Percentiles rank a stretch among this genome's conserved stretches.
These are phyloP conservation scores for Lasioglossum marginatum DNA, from an alignment of 2,888 invertebrate genomes.

Conservation along the genomic window DNA sequence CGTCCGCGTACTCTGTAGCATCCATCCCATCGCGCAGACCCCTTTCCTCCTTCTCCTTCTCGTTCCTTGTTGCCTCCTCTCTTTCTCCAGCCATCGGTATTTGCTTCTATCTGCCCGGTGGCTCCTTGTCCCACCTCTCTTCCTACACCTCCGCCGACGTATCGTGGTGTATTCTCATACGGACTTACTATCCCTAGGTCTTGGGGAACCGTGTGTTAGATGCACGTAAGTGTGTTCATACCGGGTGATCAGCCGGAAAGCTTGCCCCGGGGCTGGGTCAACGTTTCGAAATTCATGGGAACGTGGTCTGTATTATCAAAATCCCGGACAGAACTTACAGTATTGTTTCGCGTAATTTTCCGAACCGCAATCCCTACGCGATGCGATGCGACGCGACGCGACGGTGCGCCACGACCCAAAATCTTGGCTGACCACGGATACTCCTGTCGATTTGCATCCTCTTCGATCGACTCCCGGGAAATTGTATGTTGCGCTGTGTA, in stretches of 20 bases:
- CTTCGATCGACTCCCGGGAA: background rate
- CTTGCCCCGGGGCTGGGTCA: constrained; percentile 66
- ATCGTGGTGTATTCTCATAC: constrained; percentile 72
- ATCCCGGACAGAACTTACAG: constrained; percentile 65
- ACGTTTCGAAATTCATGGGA: constrained; percentile 60
- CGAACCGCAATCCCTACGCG: constrained; percentile 1
- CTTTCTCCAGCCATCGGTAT: constrained; percentile 51
- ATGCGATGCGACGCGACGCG: background rate
- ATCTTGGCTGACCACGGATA: background rate
- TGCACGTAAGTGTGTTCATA: constrained; percentile 71
- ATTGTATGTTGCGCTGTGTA: background rate
- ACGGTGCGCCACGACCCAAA: background rate
- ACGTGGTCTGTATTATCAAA: constrained; percentile 78
- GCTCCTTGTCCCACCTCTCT: constrained; percentile 47
- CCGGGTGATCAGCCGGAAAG: constrained; percentile 75
- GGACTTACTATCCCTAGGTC: constrained; percentile 57
- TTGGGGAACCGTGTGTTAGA: constrained; percentile 60
- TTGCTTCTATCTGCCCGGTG: constrained; percentile 56
- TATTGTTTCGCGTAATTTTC: constrained; percentile 59
- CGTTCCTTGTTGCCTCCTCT: constrained; percentile 25
- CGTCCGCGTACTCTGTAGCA: constrained; percentile 81
- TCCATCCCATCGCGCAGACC: constrained; percentile 79
- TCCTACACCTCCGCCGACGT: constrained; percentile 68
- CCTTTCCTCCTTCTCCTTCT: constrained; percentile 62
- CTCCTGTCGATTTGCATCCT: background rate